Evolutionary conservation across 2,888 invertebrate genomes (phyloP), one percentile per base, ranked within the genome.

Genomic region (Ommatoiulus sabulosus): DNA sequence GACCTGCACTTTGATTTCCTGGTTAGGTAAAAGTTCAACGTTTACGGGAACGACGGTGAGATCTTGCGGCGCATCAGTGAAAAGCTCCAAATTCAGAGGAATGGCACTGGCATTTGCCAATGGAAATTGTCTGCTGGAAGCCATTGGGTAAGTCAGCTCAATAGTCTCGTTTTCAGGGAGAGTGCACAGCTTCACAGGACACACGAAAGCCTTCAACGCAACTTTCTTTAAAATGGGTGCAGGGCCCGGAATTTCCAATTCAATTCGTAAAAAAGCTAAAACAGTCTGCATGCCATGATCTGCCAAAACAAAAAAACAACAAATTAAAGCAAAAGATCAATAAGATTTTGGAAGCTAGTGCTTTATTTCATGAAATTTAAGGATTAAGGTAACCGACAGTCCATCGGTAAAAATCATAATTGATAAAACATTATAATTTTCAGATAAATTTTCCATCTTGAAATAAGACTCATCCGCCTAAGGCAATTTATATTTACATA

Each of bases 201-300:
- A 24, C 86, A 86, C 44, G 4, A 86, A 24, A 20, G 86, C 86
- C 46, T 48, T 44, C 20, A 86, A 48, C n/a, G 12, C 20, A n/a
- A 86, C 44, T 48, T 86, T 86, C 48, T 48, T 86, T 44, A 86
- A 86, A 86, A 48, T n/a, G 20, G 86, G 86, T 44, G 86, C 86
- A 20, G 86, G 86, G 8, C 86, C 86, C 8, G 86, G 86, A 20
- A 48, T 86, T 46, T 86, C 86, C 48, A 86, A 86, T 44, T 86
- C 86, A n/a, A 86, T 86, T 20, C 86, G 86, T 12, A 86, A 4
- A 2, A 44, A 44, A n/a, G 86, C 86, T 24, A 46, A 86, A 86
- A 86, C n/a, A 10, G 86, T 24, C 1, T 20, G 17, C 2, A 48
- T 86, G 15, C 24, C 46, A 44, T 86, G n/a, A 86, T n/a, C 86